Percentiles rank a stretch among this genome's conserved stretches.
phyloP scores from a whole-genome alignment of 2,113 vertebrate species.

The Galeopterus variegatus region DNA sequence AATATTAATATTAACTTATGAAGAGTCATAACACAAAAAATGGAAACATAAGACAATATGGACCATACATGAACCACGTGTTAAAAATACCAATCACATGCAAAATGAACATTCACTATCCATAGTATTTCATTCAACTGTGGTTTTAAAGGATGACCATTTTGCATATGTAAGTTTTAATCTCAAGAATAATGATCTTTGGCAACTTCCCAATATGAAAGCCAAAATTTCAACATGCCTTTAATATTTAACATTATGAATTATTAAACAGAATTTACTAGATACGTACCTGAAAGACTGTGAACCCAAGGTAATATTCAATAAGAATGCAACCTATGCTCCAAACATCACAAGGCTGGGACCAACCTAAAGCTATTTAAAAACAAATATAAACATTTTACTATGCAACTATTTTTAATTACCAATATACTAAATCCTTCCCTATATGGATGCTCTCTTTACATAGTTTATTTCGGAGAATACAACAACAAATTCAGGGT shows the following conservation, averaged over 20 bases:
- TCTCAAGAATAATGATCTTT: not conserved
- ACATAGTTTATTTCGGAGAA: not conserved
- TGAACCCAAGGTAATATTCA: constrained; percentile 97
- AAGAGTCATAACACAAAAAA: not conserved
- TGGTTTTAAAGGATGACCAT: not conserved
- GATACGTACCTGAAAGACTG: constrained; percentile 95
- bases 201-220: not conserved
- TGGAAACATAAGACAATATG: not conserved
- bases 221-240: constrained; percentile 3
- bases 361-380: constrained; percentile 95
- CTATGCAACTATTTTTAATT: not conserved
- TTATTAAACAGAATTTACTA: constrained; percentile 41
- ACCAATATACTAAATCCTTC: not conserved
- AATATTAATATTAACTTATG: not conserved
- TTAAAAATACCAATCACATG: not conserved
- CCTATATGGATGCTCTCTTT: not conserved
- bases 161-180: constrained; percentile 39
- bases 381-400: constrained; percentile 63
- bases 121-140: constrained; percentile 31
- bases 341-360: constrained; percentile 97
- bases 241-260: constrained; percentile 39
- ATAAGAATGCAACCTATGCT: constrained; percentile 98
- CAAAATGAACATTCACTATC: constrained; percentile 26
- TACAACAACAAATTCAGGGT: not conserved
- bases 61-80: not conserved